Evolutionary conservation across 1,140 invertebrate species (phyloP).

Genomic region (Nebria ingens): DNA sequence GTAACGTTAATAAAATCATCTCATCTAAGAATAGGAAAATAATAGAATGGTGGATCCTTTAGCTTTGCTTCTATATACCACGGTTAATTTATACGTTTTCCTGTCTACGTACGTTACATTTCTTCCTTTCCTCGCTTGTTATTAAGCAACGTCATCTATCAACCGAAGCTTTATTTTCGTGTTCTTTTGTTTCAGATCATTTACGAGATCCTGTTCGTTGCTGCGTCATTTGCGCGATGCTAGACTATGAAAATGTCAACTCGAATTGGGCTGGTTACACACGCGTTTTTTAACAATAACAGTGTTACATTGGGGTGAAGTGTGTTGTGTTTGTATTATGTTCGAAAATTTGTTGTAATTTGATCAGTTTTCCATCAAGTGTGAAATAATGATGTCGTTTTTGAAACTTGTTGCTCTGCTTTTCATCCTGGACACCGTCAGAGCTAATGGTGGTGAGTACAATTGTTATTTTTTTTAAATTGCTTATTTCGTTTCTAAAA

Average conservation of each 20-base stretch:
- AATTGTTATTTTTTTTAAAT: background rate
- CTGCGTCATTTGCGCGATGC: background rate
- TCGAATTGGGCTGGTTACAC: background rate
- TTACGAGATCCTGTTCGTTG: too few relatives aligned
- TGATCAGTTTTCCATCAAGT: conserved; percentile 4
- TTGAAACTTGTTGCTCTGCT: background rate
- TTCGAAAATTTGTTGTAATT: background rate
- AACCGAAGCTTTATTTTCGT: background rate
- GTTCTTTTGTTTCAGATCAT: background rate
- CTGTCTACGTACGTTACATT: background rate
- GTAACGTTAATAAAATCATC: conserved; percentile 6
- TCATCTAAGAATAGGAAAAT: background rate
- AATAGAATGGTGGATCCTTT: background rate
- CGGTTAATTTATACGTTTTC: conserved; percentile 6
- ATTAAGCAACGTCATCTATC: background rate
- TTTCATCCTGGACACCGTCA: background rate
- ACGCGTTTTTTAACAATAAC: background rate
- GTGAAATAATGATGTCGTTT: conserved; percentile 2
- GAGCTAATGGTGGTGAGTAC: background rate
- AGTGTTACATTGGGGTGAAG: background rate
- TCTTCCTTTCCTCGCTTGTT: background rate
- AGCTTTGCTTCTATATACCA: too few relatives aligned
- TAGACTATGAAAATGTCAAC: background rate
- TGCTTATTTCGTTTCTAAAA: background rate
- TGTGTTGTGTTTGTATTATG: conserved; percentile 1